Percentiles rank a stretch among this genome's conserved stretches.
These are phyloP conservation scores for Pristionchus japonicus DNA, from an alignment of 2,888 invertebrate species.

Conservation along the genomic window DNA sequence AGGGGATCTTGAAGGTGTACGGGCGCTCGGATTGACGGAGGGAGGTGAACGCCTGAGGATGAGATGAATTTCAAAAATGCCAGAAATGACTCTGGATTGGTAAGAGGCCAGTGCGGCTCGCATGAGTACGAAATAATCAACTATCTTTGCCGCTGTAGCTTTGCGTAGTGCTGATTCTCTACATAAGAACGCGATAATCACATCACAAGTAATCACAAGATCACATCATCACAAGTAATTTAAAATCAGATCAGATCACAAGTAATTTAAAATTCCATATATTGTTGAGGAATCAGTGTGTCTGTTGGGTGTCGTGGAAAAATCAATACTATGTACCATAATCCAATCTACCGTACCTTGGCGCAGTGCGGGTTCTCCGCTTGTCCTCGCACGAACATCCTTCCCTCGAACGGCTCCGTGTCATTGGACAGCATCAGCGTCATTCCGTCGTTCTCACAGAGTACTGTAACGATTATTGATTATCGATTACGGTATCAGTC, in stretches of 20 bases:
- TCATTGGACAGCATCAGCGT: constrained; percentile 64
- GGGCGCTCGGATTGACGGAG: constrained; percentile 49
- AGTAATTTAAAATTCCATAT: too few relatives aligned
- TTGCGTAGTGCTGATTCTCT: too few relatives aligned
- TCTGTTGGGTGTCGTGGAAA: background rate
- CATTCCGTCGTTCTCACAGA: constrained; percentile 71
- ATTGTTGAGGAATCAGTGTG: too few relatives aligned
- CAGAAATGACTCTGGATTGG: too few relatives aligned
- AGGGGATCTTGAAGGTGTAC: constrained; percentile 69
- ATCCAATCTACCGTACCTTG: constrained; percentile 48
- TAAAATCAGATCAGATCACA: too few relatives aligned
- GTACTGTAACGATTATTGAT: constrained; percentile 54
- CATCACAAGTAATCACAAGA: too few relatives aligned
- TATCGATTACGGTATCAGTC: background rate
- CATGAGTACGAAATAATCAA: background rate
- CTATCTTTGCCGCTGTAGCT: too few relatives aligned
- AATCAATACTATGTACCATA: background rate
- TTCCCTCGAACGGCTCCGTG: constrained; percentile 65
- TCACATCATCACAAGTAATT: too few relatives aligned
- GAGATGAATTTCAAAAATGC: background rate
- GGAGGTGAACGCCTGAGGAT: constrained; percentile 40
- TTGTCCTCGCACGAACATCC: constrained; percentile 73
- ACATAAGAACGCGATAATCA: too few relatives aligned
- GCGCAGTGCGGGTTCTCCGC: constrained; percentile 73
- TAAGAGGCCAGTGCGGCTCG: background rate